These are phyloP conservation scores for Sycophila texana DNA, from an alignment of 2,888 invertebrate species.

Conservation along the genomic window DNA sequence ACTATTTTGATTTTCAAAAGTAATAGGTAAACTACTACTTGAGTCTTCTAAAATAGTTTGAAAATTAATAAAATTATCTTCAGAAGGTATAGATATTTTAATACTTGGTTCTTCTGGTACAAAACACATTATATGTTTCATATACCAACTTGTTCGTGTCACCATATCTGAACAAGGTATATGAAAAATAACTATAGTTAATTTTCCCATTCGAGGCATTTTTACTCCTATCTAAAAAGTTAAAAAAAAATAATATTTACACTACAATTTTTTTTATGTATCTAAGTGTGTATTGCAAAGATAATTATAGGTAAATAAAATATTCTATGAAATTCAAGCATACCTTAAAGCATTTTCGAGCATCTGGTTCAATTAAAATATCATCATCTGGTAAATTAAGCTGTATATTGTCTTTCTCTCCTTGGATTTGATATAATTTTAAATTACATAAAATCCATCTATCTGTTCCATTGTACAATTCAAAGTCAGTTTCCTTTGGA, in stretches of 20 bases:
- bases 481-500: constrained; percentile 66
- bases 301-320: constrained; percentile 16
- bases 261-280: constrained; percentile 13
- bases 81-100: constrained; percentile 59
- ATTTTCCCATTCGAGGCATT: constrained; percentile 65
- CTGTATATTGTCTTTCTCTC: constrained; percentile 66
- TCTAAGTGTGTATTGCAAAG: constrained; percentile 1
- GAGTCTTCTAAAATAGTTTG: constrained; percentile 62
- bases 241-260: constrained; percentile 18
- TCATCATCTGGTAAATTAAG: constrained; percentile 64
- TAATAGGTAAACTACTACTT: constrained; percentile 62
- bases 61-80: constrained; percentile 64
- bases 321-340: constrained; percentile 32
- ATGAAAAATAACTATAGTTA: constrained; percentile 66
- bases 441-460: constrained; percentile 69
- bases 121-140: constrained; percentile 70
- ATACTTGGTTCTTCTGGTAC: constrained; percentile 69
- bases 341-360: constrained; percentile 64
- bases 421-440: constrained; percentile 67
- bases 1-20: constrained; percentile 69
- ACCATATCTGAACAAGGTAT: constrained; percentile 70
- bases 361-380: constrained; percentile 68
- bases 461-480: constrained; percentile 68
- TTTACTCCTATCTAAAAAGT: constrained; percentile 67
- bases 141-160: constrained; percentile 65